phyloP scores from a whole-genome alignment of 2,113 vertebrate species.

The Neotragus moschatus region DNA sequence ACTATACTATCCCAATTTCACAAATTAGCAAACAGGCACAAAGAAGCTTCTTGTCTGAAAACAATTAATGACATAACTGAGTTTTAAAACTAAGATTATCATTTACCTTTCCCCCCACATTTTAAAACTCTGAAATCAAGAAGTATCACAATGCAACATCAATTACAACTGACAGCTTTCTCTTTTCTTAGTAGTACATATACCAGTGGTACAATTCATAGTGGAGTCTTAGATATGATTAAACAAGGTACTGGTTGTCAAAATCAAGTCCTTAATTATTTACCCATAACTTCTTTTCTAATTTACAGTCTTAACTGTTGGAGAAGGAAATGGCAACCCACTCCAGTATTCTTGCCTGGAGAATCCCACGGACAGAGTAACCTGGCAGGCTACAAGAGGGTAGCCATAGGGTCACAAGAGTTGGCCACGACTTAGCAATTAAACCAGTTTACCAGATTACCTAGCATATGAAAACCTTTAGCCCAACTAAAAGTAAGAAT shows the following conservation, averaged over 20 bases:
- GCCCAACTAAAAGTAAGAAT: background rate
- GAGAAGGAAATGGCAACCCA: background rate
- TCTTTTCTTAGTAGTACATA: background rate
- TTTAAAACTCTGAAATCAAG: conserved; percentile 8
- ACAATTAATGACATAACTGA: background rate
- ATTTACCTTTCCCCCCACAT: background rate
- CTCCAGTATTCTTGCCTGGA: background rate
- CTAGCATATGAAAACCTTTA: background rate
- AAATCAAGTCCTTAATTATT: background rate
- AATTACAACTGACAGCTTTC: background rate
- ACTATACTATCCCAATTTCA: background rate
- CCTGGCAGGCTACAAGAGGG: background rate
- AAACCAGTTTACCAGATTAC: background rate
- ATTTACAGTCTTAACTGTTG: background rate
- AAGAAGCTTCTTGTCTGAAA: background rate
- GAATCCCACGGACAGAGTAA: background rate
- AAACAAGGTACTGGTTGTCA: background rate
- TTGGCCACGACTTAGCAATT: background rate
- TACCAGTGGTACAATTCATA: background rate
- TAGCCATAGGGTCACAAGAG: background rate
- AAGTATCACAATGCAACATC: background rate
- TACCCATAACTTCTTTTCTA: background rate
- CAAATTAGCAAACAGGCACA: background rate
- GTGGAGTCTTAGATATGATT: background rate
- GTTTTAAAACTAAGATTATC: background rate